Evolutionary conservation across 2,113 vertebrate species (phyloP).

Genomic region (Sylvilagus bachmani): DNA sequence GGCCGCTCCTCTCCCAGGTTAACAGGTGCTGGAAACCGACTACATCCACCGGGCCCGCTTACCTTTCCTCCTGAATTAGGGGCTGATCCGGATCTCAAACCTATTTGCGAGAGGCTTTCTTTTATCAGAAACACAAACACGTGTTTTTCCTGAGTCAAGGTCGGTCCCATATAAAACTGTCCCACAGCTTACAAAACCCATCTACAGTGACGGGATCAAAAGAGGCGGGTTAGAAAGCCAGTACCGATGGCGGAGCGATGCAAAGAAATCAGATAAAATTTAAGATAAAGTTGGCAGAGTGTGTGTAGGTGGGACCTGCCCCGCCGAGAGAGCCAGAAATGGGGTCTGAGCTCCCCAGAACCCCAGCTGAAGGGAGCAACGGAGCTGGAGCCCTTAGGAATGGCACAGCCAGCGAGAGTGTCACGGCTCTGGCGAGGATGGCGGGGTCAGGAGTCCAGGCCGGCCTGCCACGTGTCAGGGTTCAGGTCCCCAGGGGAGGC

Average conservation of each 20-base stretch:
- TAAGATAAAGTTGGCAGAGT: not conserved
- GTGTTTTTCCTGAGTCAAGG: not conserved
- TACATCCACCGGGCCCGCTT: too few species aligned
- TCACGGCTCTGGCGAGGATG: too few species aligned
- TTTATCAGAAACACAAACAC: not conserved
- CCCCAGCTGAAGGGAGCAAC: not conserved
- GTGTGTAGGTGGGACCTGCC: rapidly evolving
- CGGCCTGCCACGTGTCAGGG: too few species aligned
- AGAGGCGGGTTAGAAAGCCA: not conserved
- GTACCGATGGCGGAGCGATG: rapidly evolving
- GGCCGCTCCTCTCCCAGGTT: too few species aligned
- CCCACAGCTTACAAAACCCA: not conserved
- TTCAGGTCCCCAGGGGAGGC: too few species aligned
- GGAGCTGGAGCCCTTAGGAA: too few species aligned
- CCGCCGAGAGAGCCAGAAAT: rapidly evolving
- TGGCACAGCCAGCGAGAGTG: too few species aligned
- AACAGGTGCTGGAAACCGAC: too few species aligned
- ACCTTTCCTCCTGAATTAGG: rapidly evolving
- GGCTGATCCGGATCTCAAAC: not conserved
- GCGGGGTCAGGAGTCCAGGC: too few species aligned
- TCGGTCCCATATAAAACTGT: rapidly evolving
- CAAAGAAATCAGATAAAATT: not conserved
- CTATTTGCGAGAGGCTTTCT: not conserved
- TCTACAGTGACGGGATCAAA: not conserved
- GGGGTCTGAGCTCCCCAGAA: not conserved